These are phyloP conservation scores for Chirona hameri DNA, from an alignment of 2,888 invertebrate species.

Conservation along the genomic window DNA sequence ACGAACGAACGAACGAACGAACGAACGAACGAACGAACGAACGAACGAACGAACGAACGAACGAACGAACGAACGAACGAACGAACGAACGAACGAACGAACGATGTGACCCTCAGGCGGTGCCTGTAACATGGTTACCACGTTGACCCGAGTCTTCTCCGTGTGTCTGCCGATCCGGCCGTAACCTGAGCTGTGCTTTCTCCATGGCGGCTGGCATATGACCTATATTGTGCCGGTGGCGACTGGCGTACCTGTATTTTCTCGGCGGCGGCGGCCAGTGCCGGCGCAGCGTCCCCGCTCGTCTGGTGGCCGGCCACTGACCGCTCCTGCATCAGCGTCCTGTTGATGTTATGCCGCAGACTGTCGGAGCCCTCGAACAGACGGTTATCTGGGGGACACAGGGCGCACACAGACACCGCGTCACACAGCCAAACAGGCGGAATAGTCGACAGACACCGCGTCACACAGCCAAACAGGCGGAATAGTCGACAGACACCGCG, in stretches of 20 bases:
- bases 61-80: no score
- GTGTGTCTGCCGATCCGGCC: no score
- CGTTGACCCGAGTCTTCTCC: no score
- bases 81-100: no score
- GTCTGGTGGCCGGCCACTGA: not conserved
- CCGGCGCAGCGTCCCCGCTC: not conserved
- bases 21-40: no score
- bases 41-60: no score
- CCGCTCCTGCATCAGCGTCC: not conserved
- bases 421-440: not conserved
- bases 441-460: not conserved
- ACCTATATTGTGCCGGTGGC: no score
- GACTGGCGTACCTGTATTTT: not conserved
- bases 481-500: not conserved
- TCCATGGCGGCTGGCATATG: no score
- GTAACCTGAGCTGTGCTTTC: no score
- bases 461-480: not conserved
- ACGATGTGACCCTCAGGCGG: no score
- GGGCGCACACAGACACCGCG: not conserved
- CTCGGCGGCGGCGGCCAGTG: constrained; percentile 13
- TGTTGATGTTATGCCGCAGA: not conserved
- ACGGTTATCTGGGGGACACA: not conserved
- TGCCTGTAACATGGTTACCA: no score
- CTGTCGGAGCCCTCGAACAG: not conserved
- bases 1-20: no score